Conservation (phyloP, 2,888 invertebrate species). For the Melinaea menophilus region DNA sequence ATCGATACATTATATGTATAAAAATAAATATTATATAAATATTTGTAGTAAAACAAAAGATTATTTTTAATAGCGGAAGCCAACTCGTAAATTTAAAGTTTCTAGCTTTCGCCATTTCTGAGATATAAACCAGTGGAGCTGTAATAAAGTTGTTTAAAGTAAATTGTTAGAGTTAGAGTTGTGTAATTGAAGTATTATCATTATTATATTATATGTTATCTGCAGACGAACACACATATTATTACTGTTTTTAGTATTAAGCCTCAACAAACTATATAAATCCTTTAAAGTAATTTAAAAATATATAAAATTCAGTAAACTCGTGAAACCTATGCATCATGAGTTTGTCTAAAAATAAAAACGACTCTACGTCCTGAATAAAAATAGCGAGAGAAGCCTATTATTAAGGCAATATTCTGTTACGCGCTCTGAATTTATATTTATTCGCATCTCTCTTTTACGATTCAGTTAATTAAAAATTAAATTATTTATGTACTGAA, state of each 20-base stretch:
- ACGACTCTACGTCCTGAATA: slow-evolving; percentile 47
- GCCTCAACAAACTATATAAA: neutral
- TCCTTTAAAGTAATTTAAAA: slow-evolving; percentile 10
- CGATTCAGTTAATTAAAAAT: slow-evolving; percentile 17
- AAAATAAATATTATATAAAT: too few species aligned
- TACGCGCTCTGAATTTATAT: slow-evolving; percentile 59
- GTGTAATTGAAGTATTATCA: too few species aligned
- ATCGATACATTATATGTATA: too few species aligned
- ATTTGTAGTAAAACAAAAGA: too few species aligned
- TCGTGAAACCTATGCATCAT: slow-evolving; percentile 33
- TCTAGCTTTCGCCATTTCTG: neutral
- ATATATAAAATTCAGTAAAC: slow-evolving; percentile 22
- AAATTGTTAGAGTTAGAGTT: neutral
- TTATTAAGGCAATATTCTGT: slow-evolving; percentile 65
- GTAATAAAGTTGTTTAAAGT: neutral
- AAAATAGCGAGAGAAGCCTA: slow-evolving; percentile 47
- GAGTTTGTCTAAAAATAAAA: slow-evolving; percentile 63
- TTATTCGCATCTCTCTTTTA: slow-evolving; percentile 36
- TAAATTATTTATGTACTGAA: neutral
- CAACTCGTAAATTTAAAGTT: slow-evolving; percentile 2
- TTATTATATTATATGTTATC: too few species aligned
- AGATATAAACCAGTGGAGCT: neutral
- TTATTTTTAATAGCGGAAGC: neutral
- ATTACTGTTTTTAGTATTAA: too few species aligned
- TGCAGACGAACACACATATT: too few species aligned